phyloP scores from a whole-genome alignment of 2,888 invertebrate species.

The Agonopterix subpropinquella region DNA sequence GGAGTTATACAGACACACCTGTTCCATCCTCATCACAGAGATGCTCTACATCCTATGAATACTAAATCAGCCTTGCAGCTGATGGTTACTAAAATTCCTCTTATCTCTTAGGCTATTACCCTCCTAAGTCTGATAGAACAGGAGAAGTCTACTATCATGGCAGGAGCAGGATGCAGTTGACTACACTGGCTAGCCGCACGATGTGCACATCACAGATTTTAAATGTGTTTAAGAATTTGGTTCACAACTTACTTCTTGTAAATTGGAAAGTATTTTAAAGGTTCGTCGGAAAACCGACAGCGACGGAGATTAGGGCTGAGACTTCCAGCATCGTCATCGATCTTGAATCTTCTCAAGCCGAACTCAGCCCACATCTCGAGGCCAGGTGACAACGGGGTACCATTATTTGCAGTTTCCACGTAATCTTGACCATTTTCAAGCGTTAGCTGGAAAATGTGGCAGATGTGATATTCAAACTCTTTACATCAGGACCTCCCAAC shows the following conservation, averaged over 20 bases:
- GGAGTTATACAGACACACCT: too few relatives aligned
- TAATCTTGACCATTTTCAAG: conserved; percentile 30
- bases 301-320: conserved; percentile 28
- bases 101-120: too few relatives aligned
- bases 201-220: too few relatives aligned
- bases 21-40: too few relatives aligned
- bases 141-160: too few relatives aligned
- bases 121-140: too few relatives aligned
- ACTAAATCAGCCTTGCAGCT: too few relatives aligned
- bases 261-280: conserved; percentile 34
- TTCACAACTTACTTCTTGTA: conserved; percentile 29
- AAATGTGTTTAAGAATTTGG: neutral
- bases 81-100: too few relatives aligned
- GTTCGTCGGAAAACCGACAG: conserved; percentile 28
- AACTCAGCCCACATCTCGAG: conserved; percentile 40
- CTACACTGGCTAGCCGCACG: too few relatives aligned
- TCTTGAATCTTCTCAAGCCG: conserved; percentile 17
- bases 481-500: too few relatives aligned
- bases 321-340: conserved; percentile 23
- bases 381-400: conserved; percentile 43
- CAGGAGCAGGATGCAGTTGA: too few relatives aligned
- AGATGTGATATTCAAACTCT: neutral
- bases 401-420: conserved; percentile 40
- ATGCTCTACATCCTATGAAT: too few relatives aligned
- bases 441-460: conserved; percentile 25